These are phyloP conservation scores for Malurus elegans DNA, from an alignment of 2,113 vertebrate genomes.

Conservation along the genomic window DNA sequence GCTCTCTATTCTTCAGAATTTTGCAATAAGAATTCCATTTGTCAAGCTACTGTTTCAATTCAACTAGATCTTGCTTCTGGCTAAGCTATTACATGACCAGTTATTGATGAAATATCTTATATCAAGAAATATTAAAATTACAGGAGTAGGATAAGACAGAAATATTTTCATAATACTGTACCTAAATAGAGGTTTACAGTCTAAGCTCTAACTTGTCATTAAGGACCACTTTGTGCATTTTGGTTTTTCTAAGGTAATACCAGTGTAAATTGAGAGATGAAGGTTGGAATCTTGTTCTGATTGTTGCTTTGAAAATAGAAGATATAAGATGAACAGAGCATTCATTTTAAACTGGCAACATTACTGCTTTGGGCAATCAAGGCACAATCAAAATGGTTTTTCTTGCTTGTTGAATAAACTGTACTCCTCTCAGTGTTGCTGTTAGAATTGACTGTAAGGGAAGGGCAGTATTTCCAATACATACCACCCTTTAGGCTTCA, in stretches of 20 bases:
- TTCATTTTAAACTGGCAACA: neutral
- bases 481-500: neutral
- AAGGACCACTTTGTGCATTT: neutral
- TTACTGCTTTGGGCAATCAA: neutral
- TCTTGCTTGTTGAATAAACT: neutral
- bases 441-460: neutral
- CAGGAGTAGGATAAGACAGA: neutral
- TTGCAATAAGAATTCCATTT: neutral
- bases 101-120: neutral
- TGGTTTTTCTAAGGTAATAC: neutral
- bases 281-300: neutral
- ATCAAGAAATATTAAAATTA: neutral
- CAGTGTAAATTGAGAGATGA: neutral
- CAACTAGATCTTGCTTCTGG: neutral
- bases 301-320: neutral
- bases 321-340: neutral
- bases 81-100: neutral
- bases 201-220: neutral
- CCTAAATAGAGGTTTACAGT: neutral
- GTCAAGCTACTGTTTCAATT: neutral
- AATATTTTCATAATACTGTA: neutral
- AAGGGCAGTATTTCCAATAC: neutral
- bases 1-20: neutral
- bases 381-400: neutral
- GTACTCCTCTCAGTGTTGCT: neutral